Conservation (phyloP, 2,113 vertebrate genomes). For the Ahaetulla prasina region DNA sequence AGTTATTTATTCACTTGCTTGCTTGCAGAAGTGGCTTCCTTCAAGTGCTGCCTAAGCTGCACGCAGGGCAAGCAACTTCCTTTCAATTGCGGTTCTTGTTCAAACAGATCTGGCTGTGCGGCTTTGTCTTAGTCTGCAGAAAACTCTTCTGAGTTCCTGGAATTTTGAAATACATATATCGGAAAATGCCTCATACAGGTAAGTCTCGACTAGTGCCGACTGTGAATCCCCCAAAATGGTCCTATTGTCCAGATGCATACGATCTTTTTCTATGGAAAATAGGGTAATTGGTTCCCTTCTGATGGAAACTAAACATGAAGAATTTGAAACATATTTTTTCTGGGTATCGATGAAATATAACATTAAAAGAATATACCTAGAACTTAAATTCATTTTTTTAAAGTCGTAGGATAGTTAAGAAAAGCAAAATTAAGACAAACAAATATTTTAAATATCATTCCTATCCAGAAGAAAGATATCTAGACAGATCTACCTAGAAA, state of each 20-base stretch:
- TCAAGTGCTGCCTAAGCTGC: neutral
- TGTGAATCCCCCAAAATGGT: neutral
- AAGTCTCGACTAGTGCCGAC: neutral
- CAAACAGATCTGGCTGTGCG: too few species aligned
- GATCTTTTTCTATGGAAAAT: neutral
- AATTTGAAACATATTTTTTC: neutral
- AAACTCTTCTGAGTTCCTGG: neutral
- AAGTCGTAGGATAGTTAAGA: neutral
- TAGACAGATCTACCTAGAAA: neutral
- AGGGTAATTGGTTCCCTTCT: neutral
- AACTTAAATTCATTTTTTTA: neutral
- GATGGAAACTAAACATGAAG: neutral
- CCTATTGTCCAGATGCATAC: neutral
- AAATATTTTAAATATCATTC: neutral
- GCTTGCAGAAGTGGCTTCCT: neutral
- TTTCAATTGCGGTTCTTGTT: neutral
- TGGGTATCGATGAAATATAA: neutral
- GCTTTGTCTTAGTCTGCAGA: neutral
- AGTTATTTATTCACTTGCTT: neutral
- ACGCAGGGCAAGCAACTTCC: neutral
- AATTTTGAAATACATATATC: neutral
- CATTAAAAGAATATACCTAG: neutral
- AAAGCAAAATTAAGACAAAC: neutral
- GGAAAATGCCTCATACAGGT: neutral
- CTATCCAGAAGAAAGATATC: neutral